phyloP scores from a whole-genome alignment of 1,140 invertebrate species.

The Notospermus geniculatus region DNA sequence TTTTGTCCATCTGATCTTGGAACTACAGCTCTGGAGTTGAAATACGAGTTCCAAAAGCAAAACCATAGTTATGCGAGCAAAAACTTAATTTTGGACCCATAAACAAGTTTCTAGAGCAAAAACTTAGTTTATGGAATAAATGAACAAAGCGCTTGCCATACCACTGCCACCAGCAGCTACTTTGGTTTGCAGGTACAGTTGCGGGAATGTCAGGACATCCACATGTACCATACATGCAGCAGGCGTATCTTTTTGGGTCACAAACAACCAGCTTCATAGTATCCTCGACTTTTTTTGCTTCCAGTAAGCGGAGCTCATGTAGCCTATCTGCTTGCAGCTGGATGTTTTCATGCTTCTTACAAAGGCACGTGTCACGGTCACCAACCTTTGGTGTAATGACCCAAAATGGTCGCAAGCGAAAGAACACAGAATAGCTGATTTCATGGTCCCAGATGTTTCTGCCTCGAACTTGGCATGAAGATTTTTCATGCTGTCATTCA shows the following conservation, averaged over 20 bases:
- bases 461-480: conserved; percentile 20
- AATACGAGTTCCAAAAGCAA: too few species aligned
- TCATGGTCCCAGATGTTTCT: conserved; percentile 11
- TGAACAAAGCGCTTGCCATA: too few species aligned
- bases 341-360: conserved; percentile 21
- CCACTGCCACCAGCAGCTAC: neutral
- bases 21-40: too few species aligned
- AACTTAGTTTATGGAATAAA: too few species aligned
- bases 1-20: too few species aligned
- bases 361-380: conserved; percentile 25
- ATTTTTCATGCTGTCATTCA: conserved; percentile 9
- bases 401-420: conserved; percentile 21
- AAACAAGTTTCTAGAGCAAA: too few species aligned
- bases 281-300: neutral
- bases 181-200: neutral
- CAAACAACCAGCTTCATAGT: neutral
- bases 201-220: neutral
- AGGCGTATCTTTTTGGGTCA: neutral
- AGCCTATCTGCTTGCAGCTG: neutral
- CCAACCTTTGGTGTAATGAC: conserved; percentile 15
- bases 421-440: conserved; percentile 24
- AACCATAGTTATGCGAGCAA: too few species aligned
- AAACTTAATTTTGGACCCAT: too few species aligned
- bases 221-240: neutral
- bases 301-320: neutral